Evolutionary conservation across 2,888 invertebrate species (phyloP), one percentile per base, ranked within the genome.

Genomic region (Ptilodon capucinus): DNA sequence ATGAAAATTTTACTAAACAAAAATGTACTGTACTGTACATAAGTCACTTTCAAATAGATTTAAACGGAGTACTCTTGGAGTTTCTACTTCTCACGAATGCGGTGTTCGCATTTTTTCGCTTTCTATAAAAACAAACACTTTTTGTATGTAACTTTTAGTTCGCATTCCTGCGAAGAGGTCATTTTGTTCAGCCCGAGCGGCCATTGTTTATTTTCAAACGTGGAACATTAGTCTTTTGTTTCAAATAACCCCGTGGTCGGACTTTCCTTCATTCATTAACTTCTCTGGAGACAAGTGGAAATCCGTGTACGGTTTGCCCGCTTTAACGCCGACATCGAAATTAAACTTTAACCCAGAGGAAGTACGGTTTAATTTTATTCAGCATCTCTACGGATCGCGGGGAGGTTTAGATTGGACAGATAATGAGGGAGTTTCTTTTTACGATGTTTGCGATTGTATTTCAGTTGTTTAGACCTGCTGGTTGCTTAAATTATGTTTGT

Each of bases 241-340:
- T 76, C 72, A 71, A 74, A 75, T 74, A 78, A 72, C 68, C 68
- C 70, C 65, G 60, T 58, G 71, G 71, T 75, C 66, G 54, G 69
- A 66, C 70, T 79, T 76, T 75, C 63, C 70, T 73, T 72, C 68
- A 76, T 79, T 83, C 75, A 79, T 84, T 83, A 78, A 76, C 72
- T 81, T 79, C 71, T 66, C 64, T 64, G 57, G 60, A 71, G 68
- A 68, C 74, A 74, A 82, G 74, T 82, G 73, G 68, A 73, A 73
- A 73, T 67, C 66, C 65, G 71, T 71, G 60, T 67, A 69, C 61
- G 64, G 63, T 56, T 62, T 71, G 63, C 64, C 47, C 48, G 54
- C 51, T 48, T 41, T 41, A 41, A 41, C n/a, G 43, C 16, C 18
- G 46, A 21, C 16, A 42, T 42, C 35, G 40, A 51, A 58, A 55